phyloP scores from a whole-genome alignment of 2,888 invertebrate genomes.

The Orthosia gothica region DNA sequence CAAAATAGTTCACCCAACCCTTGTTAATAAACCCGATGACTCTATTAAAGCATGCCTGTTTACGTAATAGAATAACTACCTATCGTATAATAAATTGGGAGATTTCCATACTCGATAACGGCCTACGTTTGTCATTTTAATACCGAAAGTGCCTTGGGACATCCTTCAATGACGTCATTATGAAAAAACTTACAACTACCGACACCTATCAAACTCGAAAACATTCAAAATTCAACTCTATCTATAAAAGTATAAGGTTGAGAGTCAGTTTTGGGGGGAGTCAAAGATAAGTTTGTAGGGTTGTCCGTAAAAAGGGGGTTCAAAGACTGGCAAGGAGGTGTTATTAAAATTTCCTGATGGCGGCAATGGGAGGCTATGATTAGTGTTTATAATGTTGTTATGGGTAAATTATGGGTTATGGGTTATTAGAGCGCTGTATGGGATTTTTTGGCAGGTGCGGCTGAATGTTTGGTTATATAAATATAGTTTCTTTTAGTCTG shows the following conservation, averaged over 20 bases:
- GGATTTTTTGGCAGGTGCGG: slow-evolving; percentile 74
- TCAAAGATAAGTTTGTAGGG: slow-evolving; percentile 62
- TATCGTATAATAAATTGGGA: slow-evolving; percentile 91
- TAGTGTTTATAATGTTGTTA: slow-evolving; percentile 79
- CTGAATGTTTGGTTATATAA: slow-evolving; percentile 23
- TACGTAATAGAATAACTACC: slow-evolving; percentile 91
- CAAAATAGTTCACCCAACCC: slow-evolving; percentile 60
- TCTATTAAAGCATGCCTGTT: slow-evolving; percentile 90
- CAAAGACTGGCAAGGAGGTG: slow-evolving; percentile 83
- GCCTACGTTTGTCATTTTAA: slow-evolving; percentile 89
- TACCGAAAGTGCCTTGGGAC: slow-evolving; percentile 88
- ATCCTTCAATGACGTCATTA: slow-evolving; percentile 87
- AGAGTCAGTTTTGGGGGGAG: slow-evolving; percentile 7
- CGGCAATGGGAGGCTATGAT: slow-evolving; percentile 83
- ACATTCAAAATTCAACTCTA: slow-evolving; percentile 62
- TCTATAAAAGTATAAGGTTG: background rate
- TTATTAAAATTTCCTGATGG: slow-evolving; percentile 89
- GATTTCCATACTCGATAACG: slow-evolving; percentile 90
- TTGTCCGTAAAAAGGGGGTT: slow-evolving; percentile 75
- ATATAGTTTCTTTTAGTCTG: slow-evolving; percentile 2
- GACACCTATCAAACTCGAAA: slow-evolving; percentile 14
- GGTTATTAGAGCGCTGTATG: slow-evolving; percentile 61
- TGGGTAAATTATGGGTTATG: slow-evolving; percentile 63
- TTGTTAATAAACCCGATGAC: slow-evolving; percentile 85
- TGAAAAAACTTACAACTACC: slow-evolving; percentile 57